These are phyloP conservation scores for Pseudolaguvia tuberculata DNA, from an alignment of 2,113 vertebrate genomes.

Conservation along the genomic window DNA sequence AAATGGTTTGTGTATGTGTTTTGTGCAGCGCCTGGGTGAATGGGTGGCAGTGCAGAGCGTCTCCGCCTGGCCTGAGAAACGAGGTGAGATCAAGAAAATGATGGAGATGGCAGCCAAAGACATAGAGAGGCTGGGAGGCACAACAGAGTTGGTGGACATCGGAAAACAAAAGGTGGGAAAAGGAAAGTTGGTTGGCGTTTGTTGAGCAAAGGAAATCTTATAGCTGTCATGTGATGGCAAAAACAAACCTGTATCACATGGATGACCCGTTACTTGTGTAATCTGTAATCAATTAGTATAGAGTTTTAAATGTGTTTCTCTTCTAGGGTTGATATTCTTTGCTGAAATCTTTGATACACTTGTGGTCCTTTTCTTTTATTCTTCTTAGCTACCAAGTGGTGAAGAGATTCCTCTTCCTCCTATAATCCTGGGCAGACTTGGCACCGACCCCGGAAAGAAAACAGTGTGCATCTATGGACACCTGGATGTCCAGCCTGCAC, in stretches of 20 bases:
- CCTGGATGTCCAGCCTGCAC: slow-evolving; percentile 91
- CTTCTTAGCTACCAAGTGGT: slow-evolving; percentile 77
- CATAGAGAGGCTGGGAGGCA: slow-evolving; percentile 82
- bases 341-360: no score
- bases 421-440: slow-evolving; percentile 81
- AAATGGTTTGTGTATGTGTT: background rate
- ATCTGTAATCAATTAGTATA: background rate
- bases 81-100: slow-evolving; percentile 82
- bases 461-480: slow-evolving; percentile 93
- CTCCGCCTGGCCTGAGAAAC: slow-evolving; percentile 91
- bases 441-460: slow-evolving; percentile 85
- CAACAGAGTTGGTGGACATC: slow-evolving; percentile 78
- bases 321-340: background rate
- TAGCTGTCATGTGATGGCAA: no score
- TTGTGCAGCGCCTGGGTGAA: slow-evolving; percentile 75
- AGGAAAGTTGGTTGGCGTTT: background rate
- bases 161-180: slow-evolving; percentile 84
- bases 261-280: background rate
- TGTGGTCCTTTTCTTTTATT: background rate
- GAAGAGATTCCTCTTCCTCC: slow-evolving; percentile 88
- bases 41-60: slow-evolving; percentile 95
- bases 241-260: background rate
- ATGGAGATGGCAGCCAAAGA: slow-evolving; percentile 85
- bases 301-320: background rate
- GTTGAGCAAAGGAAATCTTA: background rate